These are phyloP conservation scores for Tortricodes alternella DNA, from an alignment of 2,888 invertebrate genomes.

Conservation along the genomic window DNA sequence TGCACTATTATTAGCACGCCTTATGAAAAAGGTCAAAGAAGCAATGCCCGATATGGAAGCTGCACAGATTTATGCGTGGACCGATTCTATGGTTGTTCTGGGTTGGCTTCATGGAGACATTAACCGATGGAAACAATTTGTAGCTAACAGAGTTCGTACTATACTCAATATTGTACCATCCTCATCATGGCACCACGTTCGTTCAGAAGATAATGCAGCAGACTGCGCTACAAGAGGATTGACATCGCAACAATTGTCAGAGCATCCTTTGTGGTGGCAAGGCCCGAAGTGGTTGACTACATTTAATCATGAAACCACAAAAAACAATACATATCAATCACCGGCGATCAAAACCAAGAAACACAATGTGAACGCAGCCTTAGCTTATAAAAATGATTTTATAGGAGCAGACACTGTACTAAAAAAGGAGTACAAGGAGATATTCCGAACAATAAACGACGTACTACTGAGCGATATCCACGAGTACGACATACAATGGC, in stretches of 20 bases:
- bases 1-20: slow-evolving; percentile 17
- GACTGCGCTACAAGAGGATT: slow-evolving; percentile 32
- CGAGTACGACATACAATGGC: too few species aligned
- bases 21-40: slow-evolving; percentile 16
- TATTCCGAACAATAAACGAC: too few species aligned
- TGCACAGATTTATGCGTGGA: slow-evolving; percentile 13
- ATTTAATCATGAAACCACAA: neutral
- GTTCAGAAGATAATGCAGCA: slow-evolving; percentile 32
- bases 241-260: neutral
- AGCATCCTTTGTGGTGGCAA: slow-evolving; percentile 28
- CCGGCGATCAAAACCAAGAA: too few species aligned
- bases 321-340: neutral
- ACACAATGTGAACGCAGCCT: too few species aligned
- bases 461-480: too few species aligned
- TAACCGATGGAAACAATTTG: slow-evolving; percentile 20
- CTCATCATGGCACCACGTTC: slow-evolving; percentile 24
- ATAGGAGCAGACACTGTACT: too few species aligned
- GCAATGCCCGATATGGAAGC: neutral
- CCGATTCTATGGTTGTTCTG: slow-evolving; percentile 30
- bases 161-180: slow-evolving; percentile 9
- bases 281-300: slow-evolving; percentile 22
- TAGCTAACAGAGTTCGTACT: slow-evolving; percentile 15
- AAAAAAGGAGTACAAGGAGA: too few species aligned
- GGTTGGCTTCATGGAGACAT: slow-evolving; percentile 18
- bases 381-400: too few species aligned